These are phyloP conservation scores for Drosophila cardini DNA, from an alignment of 1,140 invertebrate genomes.

Conservation along the genomic window DNA sequence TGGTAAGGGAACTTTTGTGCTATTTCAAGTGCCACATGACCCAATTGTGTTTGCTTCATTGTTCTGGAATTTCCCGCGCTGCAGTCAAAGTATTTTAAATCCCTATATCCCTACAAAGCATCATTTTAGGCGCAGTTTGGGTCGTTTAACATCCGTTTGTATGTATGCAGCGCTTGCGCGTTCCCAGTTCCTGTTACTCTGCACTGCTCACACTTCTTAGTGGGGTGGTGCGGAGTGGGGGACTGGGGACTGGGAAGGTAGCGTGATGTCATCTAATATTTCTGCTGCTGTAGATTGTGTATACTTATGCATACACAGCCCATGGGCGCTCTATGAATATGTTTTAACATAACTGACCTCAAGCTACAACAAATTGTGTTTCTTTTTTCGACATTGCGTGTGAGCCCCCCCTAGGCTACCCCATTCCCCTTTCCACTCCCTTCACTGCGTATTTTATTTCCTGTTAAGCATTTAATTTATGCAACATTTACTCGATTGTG, in stretches of 20 bases:
- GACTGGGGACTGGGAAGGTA: constrained; percentile 10
- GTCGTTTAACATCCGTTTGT: constrained; percentile 30
- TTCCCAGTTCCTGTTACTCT: constrained; percentile 45
- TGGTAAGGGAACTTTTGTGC: not conserved
- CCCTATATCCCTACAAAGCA: constrained; percentile 42
- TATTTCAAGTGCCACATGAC: constrained; percentile 64
- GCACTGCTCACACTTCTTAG: not conserved
- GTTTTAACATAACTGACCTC: constrained; percentile 53
- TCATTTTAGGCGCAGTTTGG: constrained; percentile 55
- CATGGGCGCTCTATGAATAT: constrained; percentile 8
- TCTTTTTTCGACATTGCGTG: constrained; percentile 55
- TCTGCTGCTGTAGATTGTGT: constrained; percentile 24
- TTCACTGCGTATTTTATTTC: constrained; percentile 18
- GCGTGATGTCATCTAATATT: constrained; percentile 70
- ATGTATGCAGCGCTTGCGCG: constrained; percentile 71
- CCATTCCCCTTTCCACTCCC: not conserved
- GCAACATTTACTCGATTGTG: constrained; percentile 29
- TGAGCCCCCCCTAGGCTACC: not conserved
- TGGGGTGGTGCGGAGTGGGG: too few species aligned
- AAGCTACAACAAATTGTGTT: constrained; percentile 48
- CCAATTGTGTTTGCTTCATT: constrained; percentile 42
- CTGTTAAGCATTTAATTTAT: constrained; percentile 44
- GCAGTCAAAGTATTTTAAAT: constrained; percentile 18
- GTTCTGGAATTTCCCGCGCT: constrained; percentile 17
- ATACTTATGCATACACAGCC: constrained; percentile 4